A percentile compares a stretch with the other conserved stretches of the same genome.
These are phyloP conservation scores for Acronicta alni DNA, from an alignment of 2,888 invertebrate genomes.

Conservation along the genomic window DNA sequence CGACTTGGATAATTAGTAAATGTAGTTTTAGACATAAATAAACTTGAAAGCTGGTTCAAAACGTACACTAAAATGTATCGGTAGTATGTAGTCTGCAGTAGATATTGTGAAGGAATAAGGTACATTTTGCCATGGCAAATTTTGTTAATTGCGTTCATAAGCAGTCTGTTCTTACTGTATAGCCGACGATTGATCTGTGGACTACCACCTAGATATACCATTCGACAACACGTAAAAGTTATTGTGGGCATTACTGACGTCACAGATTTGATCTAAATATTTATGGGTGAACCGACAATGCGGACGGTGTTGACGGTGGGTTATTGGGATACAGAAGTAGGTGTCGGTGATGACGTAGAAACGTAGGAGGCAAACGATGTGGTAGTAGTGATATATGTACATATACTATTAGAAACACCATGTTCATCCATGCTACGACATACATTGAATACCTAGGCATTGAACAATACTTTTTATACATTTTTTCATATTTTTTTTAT, in stretches of 20 bases:
- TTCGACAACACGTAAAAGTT: constrained; percentile 18
- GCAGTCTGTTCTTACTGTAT: background rate
- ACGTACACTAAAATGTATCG: constrained; percentile 14
- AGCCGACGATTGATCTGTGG: constrained; percentile 19
- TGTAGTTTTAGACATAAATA: constrained; percentile 30
- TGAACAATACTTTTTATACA: too few relatives aligned
- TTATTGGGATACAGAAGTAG: constrained; percentile 2
- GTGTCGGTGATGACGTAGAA: background rate
- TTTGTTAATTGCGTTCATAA: background rate
- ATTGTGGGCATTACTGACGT: constrained; percentile 31
- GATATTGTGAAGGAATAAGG: background rate
- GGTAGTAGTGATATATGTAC: constrained; percentile 1
- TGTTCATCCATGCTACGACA: too few relatives aligned
- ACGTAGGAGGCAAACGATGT: constrained; percentile 24
- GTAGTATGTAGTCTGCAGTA: constrained; percentile 12
- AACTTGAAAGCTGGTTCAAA: constrained; percentile 20
- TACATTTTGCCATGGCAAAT: background rate
- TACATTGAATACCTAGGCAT: too few relatives aligned
- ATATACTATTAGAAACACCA: background rate
- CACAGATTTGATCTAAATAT: constrained; percentile 32
- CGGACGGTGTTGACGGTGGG: constrained; percentile 7
- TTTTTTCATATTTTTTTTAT: too few relatives aligned
- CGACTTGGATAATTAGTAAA: too few relatives aligned
- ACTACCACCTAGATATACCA: constrained; percentile 21
- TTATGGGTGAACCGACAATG: constrained; percentile 19